Evolutionary conservation across 2,113 vertebrate species (phyloP).

Genomic region (Pomatostomus ruficeps): DNA sequence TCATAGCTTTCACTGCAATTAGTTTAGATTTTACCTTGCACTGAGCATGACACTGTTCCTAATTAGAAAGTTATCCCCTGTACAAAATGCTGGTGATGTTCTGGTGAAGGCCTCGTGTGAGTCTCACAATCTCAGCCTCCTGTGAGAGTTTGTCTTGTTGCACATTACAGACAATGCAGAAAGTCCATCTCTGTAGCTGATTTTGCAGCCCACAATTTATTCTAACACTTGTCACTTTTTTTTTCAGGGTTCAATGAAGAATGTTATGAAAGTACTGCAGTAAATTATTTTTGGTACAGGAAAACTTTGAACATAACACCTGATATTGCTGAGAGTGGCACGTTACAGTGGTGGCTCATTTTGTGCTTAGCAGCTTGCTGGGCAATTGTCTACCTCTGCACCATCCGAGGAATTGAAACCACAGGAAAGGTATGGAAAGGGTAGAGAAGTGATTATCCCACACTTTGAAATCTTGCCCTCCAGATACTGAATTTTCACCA

Average conservation of each 20-base stretch:
- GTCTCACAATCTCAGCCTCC: background rate
- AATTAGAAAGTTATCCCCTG: background rate
- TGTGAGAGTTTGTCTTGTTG: background rate
- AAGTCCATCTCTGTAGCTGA: background rate
- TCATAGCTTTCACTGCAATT: background rate
- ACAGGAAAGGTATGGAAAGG: constrained; percentile 80
- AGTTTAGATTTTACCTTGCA: background rate
- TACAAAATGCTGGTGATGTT: background rate
- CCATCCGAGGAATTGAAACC: constrained; percentile 85
- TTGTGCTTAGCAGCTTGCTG: constrained; percentile 79
- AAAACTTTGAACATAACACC: constrained; percentile 84
- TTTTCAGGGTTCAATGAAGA: constrained; percentile 76
- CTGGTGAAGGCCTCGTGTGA: rapidly evolving
- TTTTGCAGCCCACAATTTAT: background rate
- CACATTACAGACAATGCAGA: background rate
- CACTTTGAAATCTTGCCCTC: background rate
- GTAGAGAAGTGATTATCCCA: background rate
- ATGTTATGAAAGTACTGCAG: constrained; percentile 77
- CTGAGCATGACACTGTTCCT: background rate
- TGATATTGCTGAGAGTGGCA: constrained; percentile 67
- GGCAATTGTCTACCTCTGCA: constrained; percentile 82
- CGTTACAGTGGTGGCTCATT: constrained; percentile 81
- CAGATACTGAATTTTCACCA: background rate
- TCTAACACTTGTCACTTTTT: background rate
- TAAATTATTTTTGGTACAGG: constrained; percentile 93